phyloP scores from a whole-genome alignment of 2,113 vertebrate genomes.

The Bagarius yarrelli region DNA sequence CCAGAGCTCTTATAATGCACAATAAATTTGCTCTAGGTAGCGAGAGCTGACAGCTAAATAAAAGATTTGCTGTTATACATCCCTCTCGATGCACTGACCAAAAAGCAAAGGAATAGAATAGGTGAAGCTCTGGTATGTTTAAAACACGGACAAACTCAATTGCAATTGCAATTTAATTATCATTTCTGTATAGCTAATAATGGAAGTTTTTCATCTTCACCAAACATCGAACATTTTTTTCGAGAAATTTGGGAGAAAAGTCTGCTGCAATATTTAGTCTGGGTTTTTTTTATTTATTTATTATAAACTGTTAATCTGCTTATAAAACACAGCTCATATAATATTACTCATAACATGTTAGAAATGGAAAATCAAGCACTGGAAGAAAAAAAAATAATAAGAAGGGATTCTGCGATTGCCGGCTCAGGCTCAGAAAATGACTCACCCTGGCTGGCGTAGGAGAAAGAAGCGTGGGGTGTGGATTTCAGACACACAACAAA shows the following conservation, averaged over 20 bases:
- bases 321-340: background rate
- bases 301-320: slow-evolving; percentile 16
- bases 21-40: slow-evolving; percentile 45
- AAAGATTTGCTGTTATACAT: slow-evolving; percentile 54
- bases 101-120: slow-evolving; percentile 4
- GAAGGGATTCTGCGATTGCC: slow-evolving; percentile 23
- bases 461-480: slow-evolving; percentile 34
- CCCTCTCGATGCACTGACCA: slow-evolving; percentile 29
- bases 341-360: slow-evolving; percentile 6
- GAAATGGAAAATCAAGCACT: slow-evolving; percentile 24
- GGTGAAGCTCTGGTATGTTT: background rate
- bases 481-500: slow-evolving; percentile 43
- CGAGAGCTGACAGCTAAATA: slow-evolving; percentile 50
- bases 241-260: too few species aligned
- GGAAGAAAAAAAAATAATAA: background rate
- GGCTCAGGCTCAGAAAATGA: slow-evolving; percentile 28
- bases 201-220: too few species aligned
- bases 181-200: too few species aligned
- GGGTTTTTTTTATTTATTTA: background rate
- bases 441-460: slow-evolving; percentile 38
- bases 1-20: slow-evolving; percentile 36
- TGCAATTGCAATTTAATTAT: too few species aligned
- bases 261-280: background rate
- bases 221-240: too few species aligned
- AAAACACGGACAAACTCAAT: background rate